Conservation (phyloP, 2,888 invertebrate species). For the Drepana falcataria region DNA sequence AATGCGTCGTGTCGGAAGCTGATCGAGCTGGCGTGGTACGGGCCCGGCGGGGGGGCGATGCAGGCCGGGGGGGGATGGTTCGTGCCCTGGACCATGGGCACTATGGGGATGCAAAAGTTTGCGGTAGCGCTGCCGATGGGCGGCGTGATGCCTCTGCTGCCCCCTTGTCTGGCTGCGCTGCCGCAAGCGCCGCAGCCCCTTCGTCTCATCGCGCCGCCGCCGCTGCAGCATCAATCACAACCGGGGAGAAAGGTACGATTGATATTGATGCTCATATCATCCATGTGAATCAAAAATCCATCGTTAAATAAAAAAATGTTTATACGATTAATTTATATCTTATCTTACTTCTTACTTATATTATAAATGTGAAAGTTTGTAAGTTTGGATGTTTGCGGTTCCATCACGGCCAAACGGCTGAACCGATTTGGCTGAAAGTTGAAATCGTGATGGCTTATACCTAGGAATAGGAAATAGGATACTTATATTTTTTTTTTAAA, state of each 20-base stretch:
- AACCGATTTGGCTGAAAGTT: no score
- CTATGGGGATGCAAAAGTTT: conserved; percentile 73
- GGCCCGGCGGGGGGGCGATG: conserved; percentile 64
- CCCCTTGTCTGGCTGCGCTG: conserved; percentile 63
- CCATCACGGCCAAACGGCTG: no score
- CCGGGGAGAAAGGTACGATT: conserved; percentile 58
- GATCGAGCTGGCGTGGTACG: conserved; percentile 77
- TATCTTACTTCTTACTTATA: no score
- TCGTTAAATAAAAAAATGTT: no score
- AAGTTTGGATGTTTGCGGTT: no score
- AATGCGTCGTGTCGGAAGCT: conserved; percentile 51
- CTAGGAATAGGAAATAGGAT: no score
- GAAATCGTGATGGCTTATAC: no score
- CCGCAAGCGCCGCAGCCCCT: conserved; percentile 61
- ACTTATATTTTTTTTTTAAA: no score
- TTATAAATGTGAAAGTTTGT: no score
- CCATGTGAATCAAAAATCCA: no score
- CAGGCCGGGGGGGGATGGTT: conserved; percentile 73
- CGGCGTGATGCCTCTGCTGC: conserved; percentile 64
- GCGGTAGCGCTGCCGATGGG: conserved; percentile 73
- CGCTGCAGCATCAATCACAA: conserved; percentile 50
- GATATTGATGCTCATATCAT: conserved; percentile 2
- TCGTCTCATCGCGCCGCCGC: conserved; percentile 65
- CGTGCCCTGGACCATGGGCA: conserved; percentile 72
- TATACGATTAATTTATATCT: no score